These are phyloP conservation scores for Noctua comes DNA, from an alignment of 2,888 invertebrate species.

Conservation along the genomic window DNA sequence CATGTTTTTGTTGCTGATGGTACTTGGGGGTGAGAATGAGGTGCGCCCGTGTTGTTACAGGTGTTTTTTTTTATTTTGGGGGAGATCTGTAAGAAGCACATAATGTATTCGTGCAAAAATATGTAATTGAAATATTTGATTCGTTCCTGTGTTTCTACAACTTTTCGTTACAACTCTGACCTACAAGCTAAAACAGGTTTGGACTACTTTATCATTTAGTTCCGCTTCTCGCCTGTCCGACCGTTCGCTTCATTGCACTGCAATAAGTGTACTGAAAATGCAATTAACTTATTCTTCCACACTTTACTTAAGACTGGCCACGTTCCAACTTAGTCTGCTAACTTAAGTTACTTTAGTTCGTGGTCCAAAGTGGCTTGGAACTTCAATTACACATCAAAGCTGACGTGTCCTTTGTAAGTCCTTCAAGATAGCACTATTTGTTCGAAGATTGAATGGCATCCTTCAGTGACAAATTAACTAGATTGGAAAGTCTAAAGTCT, in stretches of 20 bases:
- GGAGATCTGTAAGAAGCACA: neutral
- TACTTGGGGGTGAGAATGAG: slow-evolving; percentile 25
- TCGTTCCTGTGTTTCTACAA: neutral
- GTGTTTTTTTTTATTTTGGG: slow-evolving; percentile 4
- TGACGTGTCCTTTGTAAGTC: slow-evolving; percentile 34
- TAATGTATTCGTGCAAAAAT: neutral
- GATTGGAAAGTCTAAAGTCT: slow-evolving; percentile 19
- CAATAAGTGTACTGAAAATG: slow-evolving; percentile 46
- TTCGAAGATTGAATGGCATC: slow-evolving; percentile 13
- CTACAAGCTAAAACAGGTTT: neutral
- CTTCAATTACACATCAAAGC: slow-evolving; percentile 52
- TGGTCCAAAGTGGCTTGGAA: slow-evolving; percentile 43
- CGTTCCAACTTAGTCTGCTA: slow-evolving; percentile 53
- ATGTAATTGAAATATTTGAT: neutral
- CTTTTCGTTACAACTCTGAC: neutral
- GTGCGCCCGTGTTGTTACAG: slow-evolving; percentile 15
- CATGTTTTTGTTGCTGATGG: slow-evolving; percentile 51
- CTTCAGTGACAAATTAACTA: slow-evolving; percentile 31
- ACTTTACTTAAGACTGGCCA: slow-evolving; percentile 61
- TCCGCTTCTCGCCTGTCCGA: slow-evolving; percentile 26
- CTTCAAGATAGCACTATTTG: slow-evolving; percentile 15
- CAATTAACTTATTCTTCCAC: slow-evolving; percentile 60
- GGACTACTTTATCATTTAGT: slow-evolving; percentile 12
- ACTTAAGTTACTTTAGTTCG: slow-evolving; percentile 47
- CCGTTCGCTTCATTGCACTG: slow-evolving; percentile 25